Base-by-base conservation (phyloP, 2,888 invertebrate genomes). In the Oscheius onirici region DNA sequence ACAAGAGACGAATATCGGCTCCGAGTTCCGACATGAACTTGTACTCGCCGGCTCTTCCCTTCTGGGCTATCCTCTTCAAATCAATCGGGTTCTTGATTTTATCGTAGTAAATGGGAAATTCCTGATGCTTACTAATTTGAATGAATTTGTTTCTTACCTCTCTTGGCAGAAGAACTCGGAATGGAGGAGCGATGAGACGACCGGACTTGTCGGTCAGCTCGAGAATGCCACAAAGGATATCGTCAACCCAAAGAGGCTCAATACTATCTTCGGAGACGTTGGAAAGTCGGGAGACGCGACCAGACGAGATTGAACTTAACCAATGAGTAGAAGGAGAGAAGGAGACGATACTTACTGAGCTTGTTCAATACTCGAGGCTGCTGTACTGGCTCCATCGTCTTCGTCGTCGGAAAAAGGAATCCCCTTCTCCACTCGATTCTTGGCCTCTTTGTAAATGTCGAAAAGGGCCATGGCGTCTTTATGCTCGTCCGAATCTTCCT, bases 11-110 rank as follows among this genome's bases (percentile, higher is more conserved):
- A 46, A 99, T 89, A 90, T 99, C 97, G 75, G 92, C 92, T 88
- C 96, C 96, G 90, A 99, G 91, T 69, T 95, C 95, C 55, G 90
- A 90, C 43, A 97, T 88, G 76, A 90, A 91, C 0, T 90, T 89
- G 87, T 97, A 99, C 68, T 93, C 92, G 66, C 92, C 77, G 1
- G 76, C 72, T 13, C 88, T 88, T 66, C 97, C 94, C 89, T 94
- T 95, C 71, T 92, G 92, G 0, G 95, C 97, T 69, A 99, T 95
- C 72, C 92, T 92, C 89, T 95, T 94, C 84, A 99, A 89, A 89
- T 99, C 99, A 76, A 99, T 94, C 0, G 99, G 99, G 76, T 92
- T 92, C 74, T 95, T 93, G 70, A 97, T 96, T 0, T 96, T 92
- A 82, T 93, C 93, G 88, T 94, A 97, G 89, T 99, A 99, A 85